Conservation (phyloP, 2,888 invertebrate species). For the Agriopis leucophaearia region DNA sequence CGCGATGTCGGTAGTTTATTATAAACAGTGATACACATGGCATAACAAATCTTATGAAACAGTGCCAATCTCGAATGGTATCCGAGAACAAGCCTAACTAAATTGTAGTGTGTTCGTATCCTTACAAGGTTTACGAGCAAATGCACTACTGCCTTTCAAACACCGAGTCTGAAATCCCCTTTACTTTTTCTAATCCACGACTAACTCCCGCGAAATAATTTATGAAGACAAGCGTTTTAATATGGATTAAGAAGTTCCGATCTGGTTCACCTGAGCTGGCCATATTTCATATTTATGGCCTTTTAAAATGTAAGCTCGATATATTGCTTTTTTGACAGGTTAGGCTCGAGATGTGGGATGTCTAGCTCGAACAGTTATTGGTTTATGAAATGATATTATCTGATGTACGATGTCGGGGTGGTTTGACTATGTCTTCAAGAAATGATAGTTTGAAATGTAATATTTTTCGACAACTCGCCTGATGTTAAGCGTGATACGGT, state of each 20-base stretch:
- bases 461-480: too few species aligned
- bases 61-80: too few species aligned
- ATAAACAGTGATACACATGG: too few species aligned
- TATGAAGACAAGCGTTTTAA: constrained; percentile 55
- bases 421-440: too few species aligned
- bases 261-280: constrained; percentile 47
- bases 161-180: constrained; percentile 32
- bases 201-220: constrained; percentile 49
- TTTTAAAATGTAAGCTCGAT: constrained; percentile 40
- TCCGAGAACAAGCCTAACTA: too few species aligned
- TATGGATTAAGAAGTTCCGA: constrained; percentile 55
- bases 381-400: too few species aligned
- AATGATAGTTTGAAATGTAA: too few species aligned
- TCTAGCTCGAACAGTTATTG: constrained; percentile 5
- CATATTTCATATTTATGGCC: constrained; percentile 43
- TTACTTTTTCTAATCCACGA: constrained; percentile 41
- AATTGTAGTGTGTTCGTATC: not conserved
- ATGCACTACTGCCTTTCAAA: constrained; percentile 19
- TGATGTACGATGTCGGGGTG: too few species aligned
- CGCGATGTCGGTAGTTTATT: too few species aligned
- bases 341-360: constrained; percentile 9
- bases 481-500: too few species aligned
- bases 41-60: too few species aligned
- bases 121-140: constrained; percentile 13
- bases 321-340: constrained; percentile 37